phyloP scores from a whole-genome alignment of 2,888 invertebrate genomes.

The Drosophila suboccidentalis region DNA sequence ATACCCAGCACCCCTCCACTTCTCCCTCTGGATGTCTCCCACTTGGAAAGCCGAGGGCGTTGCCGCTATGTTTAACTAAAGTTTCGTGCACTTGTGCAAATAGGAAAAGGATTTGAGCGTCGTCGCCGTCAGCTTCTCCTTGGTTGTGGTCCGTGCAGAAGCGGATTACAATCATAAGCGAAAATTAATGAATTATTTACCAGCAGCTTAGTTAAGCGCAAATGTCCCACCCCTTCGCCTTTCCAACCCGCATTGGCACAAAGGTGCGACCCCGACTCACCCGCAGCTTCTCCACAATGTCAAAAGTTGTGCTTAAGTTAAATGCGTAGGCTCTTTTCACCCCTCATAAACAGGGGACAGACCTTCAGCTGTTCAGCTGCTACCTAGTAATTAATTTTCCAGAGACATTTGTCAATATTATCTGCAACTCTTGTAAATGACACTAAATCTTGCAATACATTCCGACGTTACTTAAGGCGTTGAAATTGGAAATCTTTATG shows the following conservation, averaged over 20 bases:
- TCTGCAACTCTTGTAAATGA: constrained; percentile 50
- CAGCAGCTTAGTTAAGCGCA: constrained; percentile 75
- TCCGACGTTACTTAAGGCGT: constrained; percentile 18
- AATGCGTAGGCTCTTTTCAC: constrained; percentile 40
- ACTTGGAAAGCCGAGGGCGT: constrained; percentile 54
- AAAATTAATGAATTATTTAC: constrained; percentile 83
- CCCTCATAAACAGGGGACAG: constrained; percentile 7
- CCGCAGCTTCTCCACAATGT: constrained; percentile 38
- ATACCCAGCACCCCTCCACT: not conserved
- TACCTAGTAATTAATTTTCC: constrained; percentile 70
- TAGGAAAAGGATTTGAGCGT: constrained; percentile 66
- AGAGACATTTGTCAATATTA: constrained; percentile 73
- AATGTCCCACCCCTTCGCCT: constrained; percentile 9
- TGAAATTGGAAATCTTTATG: constrained; percentile 17
- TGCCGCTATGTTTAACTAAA: constrained; percentile 73
- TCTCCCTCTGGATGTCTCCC: constrained; percentile 15
- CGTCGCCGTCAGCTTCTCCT: constrained; percentile 46
- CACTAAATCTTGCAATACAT: constrained; percentile 39
- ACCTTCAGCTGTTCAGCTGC: constrained; percentile 42
- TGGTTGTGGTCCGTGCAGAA: constrained; percentile 55
- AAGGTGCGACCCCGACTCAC: constrained; percentile 14
- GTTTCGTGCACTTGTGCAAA: constrained; percentile 74
- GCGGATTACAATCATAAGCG: constrained; percentile 82
- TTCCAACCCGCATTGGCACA: constrained; percentile 16
- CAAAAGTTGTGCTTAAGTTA: constrained; percentile 61